phyloP scores from a whole-genome alignment of 1,140 invertebrate species.

The Trachymyrmex septentrionalis region DNA sequence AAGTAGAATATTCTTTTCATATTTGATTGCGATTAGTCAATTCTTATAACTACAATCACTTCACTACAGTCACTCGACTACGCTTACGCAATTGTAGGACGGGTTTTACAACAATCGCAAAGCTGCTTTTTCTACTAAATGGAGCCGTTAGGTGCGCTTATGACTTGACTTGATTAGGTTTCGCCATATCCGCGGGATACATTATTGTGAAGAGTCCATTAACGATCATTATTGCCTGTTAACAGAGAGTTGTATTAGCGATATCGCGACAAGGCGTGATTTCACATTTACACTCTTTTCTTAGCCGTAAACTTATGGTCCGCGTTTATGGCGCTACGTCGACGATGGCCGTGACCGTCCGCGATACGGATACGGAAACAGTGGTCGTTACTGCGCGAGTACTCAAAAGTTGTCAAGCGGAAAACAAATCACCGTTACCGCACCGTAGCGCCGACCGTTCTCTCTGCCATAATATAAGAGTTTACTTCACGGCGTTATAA shows the following conservation, averaged over 20 bases:
- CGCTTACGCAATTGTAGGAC: too few species aligned
- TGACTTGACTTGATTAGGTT: background rate
- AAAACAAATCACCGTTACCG: slow-evolving; percentile 72
- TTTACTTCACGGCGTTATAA: slow-evolving; percentile 76
- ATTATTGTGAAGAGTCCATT: background rate
- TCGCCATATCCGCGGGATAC: background rate
- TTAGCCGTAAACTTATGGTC: background rate
- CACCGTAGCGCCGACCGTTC: background rate
- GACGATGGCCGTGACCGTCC: background rate
- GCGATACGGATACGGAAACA: slow-evolving; percentile 11
- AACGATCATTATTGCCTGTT: slow-evolving; percentile 19
- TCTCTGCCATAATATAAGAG: slow-evolving; percentile 43
- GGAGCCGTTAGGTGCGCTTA: too few species aligned
- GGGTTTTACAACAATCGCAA: too few species aligned
- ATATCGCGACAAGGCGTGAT: slow-evolving; percentile 18
- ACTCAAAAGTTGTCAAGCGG: slow-evolving; percentile 69
- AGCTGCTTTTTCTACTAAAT: too few species aligned
- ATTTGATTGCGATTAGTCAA: too few species aligned
- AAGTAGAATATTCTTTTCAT: too few species aligned
- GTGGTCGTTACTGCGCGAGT: slow-evolving; percentile 73
- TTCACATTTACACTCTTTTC: slow-evolving; percentile 39
- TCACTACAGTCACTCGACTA: too few species aligned
- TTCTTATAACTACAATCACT: too few species aligned
- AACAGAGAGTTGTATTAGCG: slow-evolving; percentile 13
- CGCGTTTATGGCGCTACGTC: slow-evolving; percentile 33